A percentile compares a stretch with the other conserved stretches of the same genome.
Evolutionary conservation across 2,113 vertebrate species (phyloP).

Genomic region (Solea senegalensis): DNA sequence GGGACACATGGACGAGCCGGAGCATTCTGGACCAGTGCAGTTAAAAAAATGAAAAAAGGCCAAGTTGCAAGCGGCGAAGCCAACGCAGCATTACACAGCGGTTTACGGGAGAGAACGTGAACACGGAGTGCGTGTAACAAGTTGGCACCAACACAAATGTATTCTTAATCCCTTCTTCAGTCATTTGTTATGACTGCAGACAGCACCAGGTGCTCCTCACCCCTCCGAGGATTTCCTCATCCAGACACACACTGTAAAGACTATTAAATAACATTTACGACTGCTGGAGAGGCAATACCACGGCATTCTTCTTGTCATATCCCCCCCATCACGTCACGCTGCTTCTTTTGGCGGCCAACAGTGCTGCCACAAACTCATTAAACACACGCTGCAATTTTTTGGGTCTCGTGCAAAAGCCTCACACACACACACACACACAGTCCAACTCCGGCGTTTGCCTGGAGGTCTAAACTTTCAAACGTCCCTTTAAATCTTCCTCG

Average conservation of each 20-base stretch:
- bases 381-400: slow-evolving; percentile 57
- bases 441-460: slow-evolving; percentile 35
- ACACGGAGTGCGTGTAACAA: slow-evolving; percentile 59
- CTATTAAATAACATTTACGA: slow-evolving; percentile 72
- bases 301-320: slow-evolving; percentile 61
- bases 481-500: slow-evolving; percentile 60
- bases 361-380: slow-evolving; percentile 61
- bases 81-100: slow-evolving; percentile 45
- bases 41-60: slow-evolving; percentile 26
- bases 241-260: slow-evolving; percentile 23
- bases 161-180: slow-evolving; percentile 72
- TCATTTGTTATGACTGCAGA: slow-evolving; percentile 77
- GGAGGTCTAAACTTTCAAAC: slow-evolving; percentile 37
- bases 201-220: slow-evolving; percentile 72
- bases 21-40: slow-evolving; percentile 49
- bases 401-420: slow-evolving; percentile 7
- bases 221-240: slow-evolving; percentile 63
- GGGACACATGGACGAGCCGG: slow-evolving; percentile 59
- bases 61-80: slow-evolving; percentile 26
- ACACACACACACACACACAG: neutral
- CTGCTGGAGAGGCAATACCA: slow-evolving; percentile 45
- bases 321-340: slow-evolving; percentile 57
- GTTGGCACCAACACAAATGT: slow-evolving; percentile 74
- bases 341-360: slow-evolving; percentile 45
- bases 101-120: slow-evolving; percentile 51